These are phyloP conservation scores for Petrocephalus zakoni DNA, from an alignment of 2,113 vertebrate species.

Conservation along the genomic window DNA sequence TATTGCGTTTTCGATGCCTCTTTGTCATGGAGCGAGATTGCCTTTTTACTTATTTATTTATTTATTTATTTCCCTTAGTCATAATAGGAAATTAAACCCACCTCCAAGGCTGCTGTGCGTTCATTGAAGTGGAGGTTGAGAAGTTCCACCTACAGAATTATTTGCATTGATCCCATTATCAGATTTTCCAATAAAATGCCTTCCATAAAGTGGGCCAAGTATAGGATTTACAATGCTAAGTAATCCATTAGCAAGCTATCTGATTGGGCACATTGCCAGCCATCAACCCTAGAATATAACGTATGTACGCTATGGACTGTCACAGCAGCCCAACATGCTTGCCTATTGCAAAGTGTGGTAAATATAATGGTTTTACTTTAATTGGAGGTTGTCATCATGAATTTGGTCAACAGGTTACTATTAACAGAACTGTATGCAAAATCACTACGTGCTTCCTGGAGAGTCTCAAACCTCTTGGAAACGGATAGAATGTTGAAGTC, in stretches of 20 bases:
- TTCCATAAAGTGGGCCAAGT: neutral
- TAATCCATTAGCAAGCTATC: neutral
- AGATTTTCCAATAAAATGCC: conserved; percentile 15
- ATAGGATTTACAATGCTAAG: neutral
- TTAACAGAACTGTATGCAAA: neutral
- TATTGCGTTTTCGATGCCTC: conserved; percentile 77
- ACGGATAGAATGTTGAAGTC: neutral
- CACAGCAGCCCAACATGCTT: neutral
- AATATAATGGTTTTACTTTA: neutral
- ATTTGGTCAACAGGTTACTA: neutral
- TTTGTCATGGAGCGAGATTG: conserved; percentile 72
- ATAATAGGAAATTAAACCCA: conserved; percentile 69
- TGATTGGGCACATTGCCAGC: neutral
- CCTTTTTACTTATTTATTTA: no score
- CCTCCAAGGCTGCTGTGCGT: conserved; percentile 17
- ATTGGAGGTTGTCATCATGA: neutral
- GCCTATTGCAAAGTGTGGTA: neutral
- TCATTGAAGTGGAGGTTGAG: conserved; percentile 16
- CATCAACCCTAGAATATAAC: neutral
- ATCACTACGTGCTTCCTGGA: neutral
- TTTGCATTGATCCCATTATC: conserved; percentile 21
- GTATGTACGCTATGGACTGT: neutral
- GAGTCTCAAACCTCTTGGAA: neutral
- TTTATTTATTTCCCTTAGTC: conserved; percentile 53
- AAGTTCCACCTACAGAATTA: conserved; percentile 18